Evolutionary conservation across 1,140 invertebrate species (phyloP), one percentile per base, ranked within the genome.

Genomic region (Brachionus rotundiformis): DNA sequence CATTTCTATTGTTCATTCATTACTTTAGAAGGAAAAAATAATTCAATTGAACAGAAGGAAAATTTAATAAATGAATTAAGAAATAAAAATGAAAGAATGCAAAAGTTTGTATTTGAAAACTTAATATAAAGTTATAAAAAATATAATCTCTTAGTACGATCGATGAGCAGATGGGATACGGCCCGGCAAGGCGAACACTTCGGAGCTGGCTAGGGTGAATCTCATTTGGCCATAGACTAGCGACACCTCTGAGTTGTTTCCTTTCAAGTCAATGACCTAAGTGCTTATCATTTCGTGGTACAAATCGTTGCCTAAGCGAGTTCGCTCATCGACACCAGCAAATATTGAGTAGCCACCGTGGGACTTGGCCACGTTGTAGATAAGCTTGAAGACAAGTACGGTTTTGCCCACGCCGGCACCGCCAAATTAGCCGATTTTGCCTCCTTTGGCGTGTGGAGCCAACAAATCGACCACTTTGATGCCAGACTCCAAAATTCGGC

Each of bases 291-390:
- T 99, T 90, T 99, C 97, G 87, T 98, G 94, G 88, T 99, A 99
- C 82, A 99, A 91, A 91, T 99, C 97, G 88, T 99, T 99, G 84
- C 96, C 96, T 89, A 99, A 97, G 88, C 97, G 94, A 39, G 97
- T 99, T 87, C 97, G 91, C 89, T 99, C 97, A 65, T 97, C 97
- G 5, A 99, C 97, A 85, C 97, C 97, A 86, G 97, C 97, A 88
- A 99, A 99, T 82, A 99, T 97, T 1, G 97, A 99, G 89, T 98
- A 99, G 92, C 97, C 97, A 92, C 97, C 97, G 89, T 99, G 97
- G 85, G 96, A 96, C 88, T 98, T 98, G 83, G 97, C 97, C n/a
- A 99, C 95, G 85, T 99, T 99, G 91, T 99, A 99, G 86, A 99
- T 99, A 84, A 99, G 91, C 89, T 99, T 97, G 97, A 99, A 99